phyloP scores from a whole-genome alignment of 1,140 invertebrate species.

The Scylla paramamosain region DNA sequence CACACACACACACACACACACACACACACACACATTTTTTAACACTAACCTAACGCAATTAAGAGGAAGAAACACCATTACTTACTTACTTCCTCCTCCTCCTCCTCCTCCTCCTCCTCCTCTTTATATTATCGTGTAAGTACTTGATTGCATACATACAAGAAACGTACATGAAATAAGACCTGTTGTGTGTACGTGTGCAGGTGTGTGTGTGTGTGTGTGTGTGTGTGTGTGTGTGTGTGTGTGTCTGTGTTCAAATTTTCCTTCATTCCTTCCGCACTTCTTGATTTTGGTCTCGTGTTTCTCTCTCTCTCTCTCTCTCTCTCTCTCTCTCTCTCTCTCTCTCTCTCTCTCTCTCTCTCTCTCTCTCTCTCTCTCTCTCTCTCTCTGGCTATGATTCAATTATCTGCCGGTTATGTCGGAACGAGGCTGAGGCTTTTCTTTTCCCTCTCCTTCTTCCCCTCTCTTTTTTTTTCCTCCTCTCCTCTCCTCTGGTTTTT shows the following conservation, averaged over 20 bases:
- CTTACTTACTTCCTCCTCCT: no score
- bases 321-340: not conserved
- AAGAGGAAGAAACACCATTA: not conserved
- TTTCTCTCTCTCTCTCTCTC: no score
- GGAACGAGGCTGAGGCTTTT: no score
- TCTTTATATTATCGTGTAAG: no score
- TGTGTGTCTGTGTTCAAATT: no score
- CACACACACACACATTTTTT: conserved; percentile 5
- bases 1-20: not conserved
- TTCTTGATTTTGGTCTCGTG: not conserved
- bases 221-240: no score
- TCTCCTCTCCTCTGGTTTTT: not conserved
- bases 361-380: conserved; percentile 30
- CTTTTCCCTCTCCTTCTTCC: not conserved
- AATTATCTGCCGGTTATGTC: conserved; percentile 41
- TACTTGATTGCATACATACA: no score
- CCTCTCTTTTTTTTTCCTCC: conserved; percentile 25
- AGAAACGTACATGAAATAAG: not conserved
- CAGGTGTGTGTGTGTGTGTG: no score
- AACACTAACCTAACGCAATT: not conserved
- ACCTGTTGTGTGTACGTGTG: not conserved
- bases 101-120: not conserved
- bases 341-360: not conserved
- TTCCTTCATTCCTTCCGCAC: not conserved
- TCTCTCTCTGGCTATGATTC: conserved; percentile 11